A percentile compares a stretch with the other conserved stretches of the same genome.
These are phyloP conservation scores for Rallus limicola DNA, from an alignment of 2,113 vertebrate species.

Conservation along the genomic window DNA sequence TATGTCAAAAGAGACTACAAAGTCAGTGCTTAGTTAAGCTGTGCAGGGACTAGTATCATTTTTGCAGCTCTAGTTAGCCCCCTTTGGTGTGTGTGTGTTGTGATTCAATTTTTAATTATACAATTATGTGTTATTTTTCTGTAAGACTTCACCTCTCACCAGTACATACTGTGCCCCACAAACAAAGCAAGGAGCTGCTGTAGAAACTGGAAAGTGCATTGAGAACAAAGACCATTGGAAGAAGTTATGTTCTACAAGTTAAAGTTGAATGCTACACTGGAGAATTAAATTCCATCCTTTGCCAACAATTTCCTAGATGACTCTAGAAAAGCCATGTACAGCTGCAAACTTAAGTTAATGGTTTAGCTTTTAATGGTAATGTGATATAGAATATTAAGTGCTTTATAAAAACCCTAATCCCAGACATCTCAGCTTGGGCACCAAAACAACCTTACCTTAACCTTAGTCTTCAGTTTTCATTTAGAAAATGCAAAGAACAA, in stretches of 20 bases:
- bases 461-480: neutral
- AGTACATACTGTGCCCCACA: fast-evolving
- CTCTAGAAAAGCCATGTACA: neutral
- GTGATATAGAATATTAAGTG: slow-evolving; percentile 14
- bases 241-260: neutral
- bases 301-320: neutral
- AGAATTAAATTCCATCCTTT: slow-evolving; percentile 8
- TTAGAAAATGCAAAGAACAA: neutral
- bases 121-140: neutral
- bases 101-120: neutral
- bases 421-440: neutral
- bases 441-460: neutral
- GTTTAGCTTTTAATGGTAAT: slow-evolving; percentile 6
- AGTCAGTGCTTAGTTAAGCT: neutral
- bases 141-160: neutral
- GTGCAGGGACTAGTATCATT: neutral
- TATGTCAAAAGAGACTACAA: neutral
- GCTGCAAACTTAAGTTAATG: slow-evolving; percentile 25
- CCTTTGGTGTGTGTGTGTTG: neutral
- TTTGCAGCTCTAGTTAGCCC: neutral
- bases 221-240: neutral
- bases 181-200: neutral
- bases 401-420: neutral
- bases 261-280: neutral
- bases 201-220: neutral